Conservation (phyloP, 2,888 invertebrate species). For the Drosophila eohydei region DNA sequence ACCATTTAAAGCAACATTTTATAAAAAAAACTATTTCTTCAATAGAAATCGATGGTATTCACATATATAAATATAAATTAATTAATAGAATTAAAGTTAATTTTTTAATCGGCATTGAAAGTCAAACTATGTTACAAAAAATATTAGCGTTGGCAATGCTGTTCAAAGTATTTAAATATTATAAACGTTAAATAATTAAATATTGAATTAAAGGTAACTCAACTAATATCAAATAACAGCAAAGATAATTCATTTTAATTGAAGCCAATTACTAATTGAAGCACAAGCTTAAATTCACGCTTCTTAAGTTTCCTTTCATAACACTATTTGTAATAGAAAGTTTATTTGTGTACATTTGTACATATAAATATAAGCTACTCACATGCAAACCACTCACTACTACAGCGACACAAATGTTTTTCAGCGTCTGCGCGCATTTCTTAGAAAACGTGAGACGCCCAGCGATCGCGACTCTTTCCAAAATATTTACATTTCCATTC, state of each 20-base stretch:
- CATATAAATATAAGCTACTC: not conserved
- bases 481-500: conserved; percentile 18
- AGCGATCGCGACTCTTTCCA: not conserved
- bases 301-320: not conserved
- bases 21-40: no score
- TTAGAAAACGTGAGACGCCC: conserved; percentile 16
- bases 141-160: not conserved
- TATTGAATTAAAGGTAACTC: no score
- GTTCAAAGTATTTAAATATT: not conserved
- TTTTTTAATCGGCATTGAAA: not conserved
- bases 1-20: no score
- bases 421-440: conserved; percentile 22
- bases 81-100: not conserved
- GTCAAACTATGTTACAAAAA: not conserved
- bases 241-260: not conserved
- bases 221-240: not conserved
- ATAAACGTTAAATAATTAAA: not conserved
- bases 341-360: not conserved
- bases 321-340: not conserved
- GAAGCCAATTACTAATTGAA: not conserved
- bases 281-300: not conserved
- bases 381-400: not conserved
- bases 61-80: no score
- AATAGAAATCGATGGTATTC: no score
- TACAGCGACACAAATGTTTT: not conserved